These are phyloP conservation scores for Diadumene lineata DNA, from an alignment of 92 coral and sea anemone genomes.

Conservation along the genomic window DNA sequence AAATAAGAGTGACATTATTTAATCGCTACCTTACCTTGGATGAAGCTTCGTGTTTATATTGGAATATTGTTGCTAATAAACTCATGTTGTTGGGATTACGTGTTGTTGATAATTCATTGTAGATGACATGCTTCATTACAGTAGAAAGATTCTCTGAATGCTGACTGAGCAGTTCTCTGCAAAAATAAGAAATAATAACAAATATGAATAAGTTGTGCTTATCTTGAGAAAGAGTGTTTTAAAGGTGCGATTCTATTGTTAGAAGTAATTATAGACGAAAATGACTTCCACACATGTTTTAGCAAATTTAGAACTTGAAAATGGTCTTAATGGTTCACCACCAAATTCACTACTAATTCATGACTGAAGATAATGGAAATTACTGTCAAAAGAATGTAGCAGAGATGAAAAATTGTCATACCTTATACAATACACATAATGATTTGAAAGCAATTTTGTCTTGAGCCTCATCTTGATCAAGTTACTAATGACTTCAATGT, in stretches of 20 bases:
- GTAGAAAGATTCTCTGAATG: slow-evolving; percentile 92
- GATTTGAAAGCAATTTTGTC: slow-evolving; percentile 93
- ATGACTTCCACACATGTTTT: too few species aligned
- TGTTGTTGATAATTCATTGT: slow-evolving; percentile 87
- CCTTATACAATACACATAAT: slow-evolving; percentile 91
- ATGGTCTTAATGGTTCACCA: too few species aligned
- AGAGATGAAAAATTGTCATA: neutral
- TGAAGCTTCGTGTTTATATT: slow-evolving; percentile 74
- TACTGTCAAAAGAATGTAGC: too few species aligned
- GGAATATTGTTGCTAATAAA: slow-evolving; percentile 79
- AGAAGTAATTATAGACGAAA: too few species aligned
- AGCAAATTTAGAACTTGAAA: too few species aligned
- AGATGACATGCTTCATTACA: slow-evolving; percentile 85
- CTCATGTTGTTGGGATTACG: slow-evolving; percentile 98
- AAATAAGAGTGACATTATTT: too few species aligned
- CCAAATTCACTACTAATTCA: too few species aligned
- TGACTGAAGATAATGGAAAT: too few species aligned
- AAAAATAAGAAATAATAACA: neutral
- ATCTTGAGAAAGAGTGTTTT: too few species aligned
- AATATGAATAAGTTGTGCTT: neutral
- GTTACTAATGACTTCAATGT: slow-evolving; percentile 94
- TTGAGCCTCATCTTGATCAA: slow-evolving; percentile 91
- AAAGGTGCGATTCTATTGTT: too few species aligned
- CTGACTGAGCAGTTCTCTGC: slow-evolving; percentile 79
- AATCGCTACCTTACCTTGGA: too few species aligned